phyloP scores from a whole-genome alignment of 2,888 invertebrate genomes.

The Alloplasta piceator region DNA sequence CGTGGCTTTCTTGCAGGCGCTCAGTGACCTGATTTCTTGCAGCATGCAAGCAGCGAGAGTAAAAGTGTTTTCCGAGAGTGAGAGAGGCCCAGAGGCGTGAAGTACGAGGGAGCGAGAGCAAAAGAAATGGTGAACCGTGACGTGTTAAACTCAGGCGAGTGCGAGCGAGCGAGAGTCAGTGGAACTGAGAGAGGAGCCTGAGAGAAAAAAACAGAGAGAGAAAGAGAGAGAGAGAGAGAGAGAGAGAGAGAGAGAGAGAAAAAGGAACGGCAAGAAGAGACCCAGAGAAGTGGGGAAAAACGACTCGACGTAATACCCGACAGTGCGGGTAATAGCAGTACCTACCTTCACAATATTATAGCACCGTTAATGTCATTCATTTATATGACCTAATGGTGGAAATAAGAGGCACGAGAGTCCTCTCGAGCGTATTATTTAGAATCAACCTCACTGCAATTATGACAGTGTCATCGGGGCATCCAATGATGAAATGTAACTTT shows the following conservation, averaged over 20 bases:
- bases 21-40: slow-evolving; percentile 82
- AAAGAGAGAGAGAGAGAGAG: slow-evolving; percentile 52
- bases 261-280: slow-evolving; percentile 66
- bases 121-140: slow-evolving; percentile 61
- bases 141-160: slow-evolving; percentile 38
- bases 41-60: slow-evolving; percentile 75
- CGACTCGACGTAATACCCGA: slow-evolving; percentile 81
- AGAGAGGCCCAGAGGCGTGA: slow-evolving; percentile 60
- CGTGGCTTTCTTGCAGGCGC: slow-evolving; percentile 82
- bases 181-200: slow-evolving; percentile 52
- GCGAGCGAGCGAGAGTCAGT: slow-evolving; percentile 49
- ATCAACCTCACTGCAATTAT: too few species aligned
- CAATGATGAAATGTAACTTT: too few species aligned
- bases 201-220: slow-evolving; percentile 49
- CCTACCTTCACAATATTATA: slow-evolving; percentile 80
- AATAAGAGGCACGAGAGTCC: slow-evolving; percentile 57
- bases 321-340: slow-evolving; percentile 79
- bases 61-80: slow-evolving; percentile 79
- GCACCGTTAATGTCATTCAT: slow-evolving; percentile 83
- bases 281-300: slow-evolving; percentile 70
- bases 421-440: too few species aligned
- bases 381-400: slow-evolving; percentile 80
- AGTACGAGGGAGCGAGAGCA: slow-evolving; percentile 64
- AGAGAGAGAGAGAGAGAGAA: slow-evolving; percentile 53
- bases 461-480: too few species aligned